These are phyloP conservation scores for Fringilla coelebs DNA, from an alignment of 2,797 vertebrate genomes.

Conservation along the genomic window DNA sequence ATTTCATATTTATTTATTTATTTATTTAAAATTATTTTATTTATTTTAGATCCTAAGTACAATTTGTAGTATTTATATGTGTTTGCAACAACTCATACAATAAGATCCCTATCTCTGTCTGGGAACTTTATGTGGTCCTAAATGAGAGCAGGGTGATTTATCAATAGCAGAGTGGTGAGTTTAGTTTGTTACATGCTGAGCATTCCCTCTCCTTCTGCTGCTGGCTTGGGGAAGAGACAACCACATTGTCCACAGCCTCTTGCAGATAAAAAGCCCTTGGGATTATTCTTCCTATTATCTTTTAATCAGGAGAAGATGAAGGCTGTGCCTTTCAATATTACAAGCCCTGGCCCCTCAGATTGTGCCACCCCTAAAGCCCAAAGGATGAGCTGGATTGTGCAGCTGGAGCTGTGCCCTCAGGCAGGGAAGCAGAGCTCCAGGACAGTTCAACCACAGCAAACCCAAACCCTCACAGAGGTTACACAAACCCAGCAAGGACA, in stretches of 20 bases:
- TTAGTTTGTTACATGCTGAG: neutral
- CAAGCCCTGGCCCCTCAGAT: neutral
- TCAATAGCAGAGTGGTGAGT: neutral
- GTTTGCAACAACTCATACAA: neutral
- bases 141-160: neutral
- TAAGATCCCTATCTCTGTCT: neutral
- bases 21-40: neutral
- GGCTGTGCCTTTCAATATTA: neutral
- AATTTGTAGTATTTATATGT: neutral
- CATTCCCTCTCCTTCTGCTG: neutral
- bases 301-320: neutral
- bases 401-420: neutral
- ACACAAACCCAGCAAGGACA: neutral
- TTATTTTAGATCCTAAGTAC: neutral
- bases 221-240: neutral
- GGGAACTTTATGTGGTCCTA: neutral
- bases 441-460: neutral
- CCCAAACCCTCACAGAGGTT: neutral
- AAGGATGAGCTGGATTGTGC: neutral
- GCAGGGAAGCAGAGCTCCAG: neutral
- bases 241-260: neutral
- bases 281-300: neutral
- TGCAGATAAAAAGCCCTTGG: neutral
- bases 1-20: neutral
- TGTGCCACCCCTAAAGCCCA: neutral